Percentiles rank a stretch among this genome's conserved stretches.
Conservation (phyloP, 2,888 invertebrate genomes). For the Cerastis leucographa region DNA sequence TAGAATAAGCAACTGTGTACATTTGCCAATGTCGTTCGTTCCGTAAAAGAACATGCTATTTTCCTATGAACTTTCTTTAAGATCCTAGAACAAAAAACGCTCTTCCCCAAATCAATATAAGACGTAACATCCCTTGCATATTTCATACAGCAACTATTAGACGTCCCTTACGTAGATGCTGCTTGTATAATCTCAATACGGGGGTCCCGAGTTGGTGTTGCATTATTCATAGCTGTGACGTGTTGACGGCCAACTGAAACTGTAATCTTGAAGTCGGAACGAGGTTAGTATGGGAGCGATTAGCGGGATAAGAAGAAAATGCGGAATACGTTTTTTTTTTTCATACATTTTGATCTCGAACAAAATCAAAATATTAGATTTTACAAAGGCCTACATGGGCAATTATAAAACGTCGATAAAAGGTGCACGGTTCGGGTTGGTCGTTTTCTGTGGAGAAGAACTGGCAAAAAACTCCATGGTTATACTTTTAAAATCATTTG, state of each 20-base stretch:
- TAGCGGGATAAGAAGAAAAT: conserved; percentile 13
- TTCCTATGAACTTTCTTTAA: neutral
- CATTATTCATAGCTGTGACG: conserved; percentile 66
- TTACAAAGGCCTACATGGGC: no score
- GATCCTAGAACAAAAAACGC: neutral
- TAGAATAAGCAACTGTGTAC: neutral
- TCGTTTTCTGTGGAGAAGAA: no score
- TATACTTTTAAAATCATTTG: no score
- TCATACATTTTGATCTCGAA: no score
- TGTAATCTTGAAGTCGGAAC: conserved; percentile 64
- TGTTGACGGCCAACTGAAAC: conserved; percentile 66
- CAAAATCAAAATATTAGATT: no score
- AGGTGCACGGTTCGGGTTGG: no score
- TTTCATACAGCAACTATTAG: conserved; percentile 37
- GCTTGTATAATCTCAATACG: conserved; percentile 57
- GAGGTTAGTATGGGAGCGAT: conserved; percentile 25
- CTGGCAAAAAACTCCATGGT: no score
- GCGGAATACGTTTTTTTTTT: no score
- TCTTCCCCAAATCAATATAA: conserved; percentile 15
- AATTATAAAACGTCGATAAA: no score
- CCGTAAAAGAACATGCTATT: neutral
- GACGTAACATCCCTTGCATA: conserved; percentile 29
- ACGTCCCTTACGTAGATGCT: conserved; percentile 22
- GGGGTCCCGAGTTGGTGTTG: conserved; percentile 48
- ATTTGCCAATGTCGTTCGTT: neutral